A percentile compares a stretch with the other conserved stretches of the same genome.
phyloP scores from a whole-genome alignment of 2,888 invertebrate species.

The Caenorhabditis becei region DNA sequence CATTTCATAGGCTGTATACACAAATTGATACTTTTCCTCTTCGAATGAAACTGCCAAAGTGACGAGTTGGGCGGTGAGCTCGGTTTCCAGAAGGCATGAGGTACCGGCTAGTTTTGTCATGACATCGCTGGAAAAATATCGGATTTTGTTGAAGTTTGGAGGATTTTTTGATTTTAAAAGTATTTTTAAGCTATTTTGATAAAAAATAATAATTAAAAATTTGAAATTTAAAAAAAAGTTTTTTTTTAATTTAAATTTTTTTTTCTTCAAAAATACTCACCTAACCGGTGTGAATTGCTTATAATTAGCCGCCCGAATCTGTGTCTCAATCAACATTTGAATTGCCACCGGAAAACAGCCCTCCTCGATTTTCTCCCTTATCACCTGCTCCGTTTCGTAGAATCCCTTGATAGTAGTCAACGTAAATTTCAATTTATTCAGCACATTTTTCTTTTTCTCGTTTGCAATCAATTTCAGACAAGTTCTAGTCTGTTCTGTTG shows the following conservation, averaged over 20 bases:
- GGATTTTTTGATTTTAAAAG: neutral
- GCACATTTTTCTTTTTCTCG: slow-evolving; percentile 91
- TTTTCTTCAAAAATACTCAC: slow-evolving; percentile 50
- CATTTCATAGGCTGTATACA: slow-evolving; percentile 91
- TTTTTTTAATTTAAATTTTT: neutral
- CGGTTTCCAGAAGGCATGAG: slow-evolving; percentile 63
- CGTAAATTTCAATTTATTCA: slow-evolving; percentile 89
- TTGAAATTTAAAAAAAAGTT: neutral
- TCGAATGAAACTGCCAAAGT: slow-evolving; percentile 85
- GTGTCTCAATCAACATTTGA: slow-evolving; percentile 71
- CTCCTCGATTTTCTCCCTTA: slow-evolving; percentile 74
- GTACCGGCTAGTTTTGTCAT: slow-evolving; percentile 62
- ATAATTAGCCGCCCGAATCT: slow-evolving; percentile 67
- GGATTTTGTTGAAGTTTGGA: neutral
- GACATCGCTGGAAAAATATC: slow-evolving; percentile 64
- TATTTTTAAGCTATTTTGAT: no score
- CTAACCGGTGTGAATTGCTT: slow-evolving; percentile 69
- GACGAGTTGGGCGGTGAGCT: slow-evolving; percentile 70
- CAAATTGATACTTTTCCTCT: slow-evolving; percentile 88
- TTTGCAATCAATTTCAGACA: slow-evolving; percentile 91
- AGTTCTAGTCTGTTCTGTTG: slow-evolving; percentile 64
- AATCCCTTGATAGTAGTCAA: slow-evolving; percentile 89
- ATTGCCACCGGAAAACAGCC: slow-evolving; percentile 77
- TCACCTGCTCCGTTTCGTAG: slow-evolving; percentile 73
- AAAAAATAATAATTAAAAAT: no score